These are phyloP conservation scores for Prinia subflava DNA, from an alignment of 2,113 vertebrate species.

Conservation along the genomic window DNA sequence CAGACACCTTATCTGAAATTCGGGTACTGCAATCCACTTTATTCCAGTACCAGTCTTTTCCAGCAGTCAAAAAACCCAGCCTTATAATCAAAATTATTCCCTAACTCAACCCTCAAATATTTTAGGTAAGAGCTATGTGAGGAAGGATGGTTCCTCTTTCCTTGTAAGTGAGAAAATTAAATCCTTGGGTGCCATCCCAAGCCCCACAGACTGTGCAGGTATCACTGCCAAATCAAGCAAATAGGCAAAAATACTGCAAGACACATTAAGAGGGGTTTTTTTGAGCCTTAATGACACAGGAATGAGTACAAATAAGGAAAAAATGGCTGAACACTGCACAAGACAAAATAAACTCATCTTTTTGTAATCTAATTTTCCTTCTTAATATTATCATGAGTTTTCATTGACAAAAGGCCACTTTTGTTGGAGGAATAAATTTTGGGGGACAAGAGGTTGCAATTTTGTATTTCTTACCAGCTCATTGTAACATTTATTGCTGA, in stretches of 20 bases:
- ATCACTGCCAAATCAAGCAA: not conserved
- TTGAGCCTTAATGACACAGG: not conserved
- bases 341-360: not conserved
- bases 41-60: not conserved
- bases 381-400: not conserved
- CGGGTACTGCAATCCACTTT: not conserved
- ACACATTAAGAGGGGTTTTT: not conserved
- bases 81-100: not conserved
- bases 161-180: not conserved
- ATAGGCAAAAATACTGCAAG: not conserved
- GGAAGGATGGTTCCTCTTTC: not conserved
- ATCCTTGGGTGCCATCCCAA: not conserved
- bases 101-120: not conserved
- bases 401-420: not conserved
- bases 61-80: not conserved
- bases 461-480: not conserved
- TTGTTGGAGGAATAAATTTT: not conserved
- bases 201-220: not conserved
- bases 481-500: not conserved
- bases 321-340: not conserved
- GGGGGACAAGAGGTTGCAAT: not conserved
- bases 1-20: fast-evolving
- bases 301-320: not conserved
- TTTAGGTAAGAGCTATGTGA: not conserved
- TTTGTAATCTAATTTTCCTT: not conserved